Conservation (phyloP, 2,797 vertebrate genomes). For the Hozukius guyotensis region DNA sequence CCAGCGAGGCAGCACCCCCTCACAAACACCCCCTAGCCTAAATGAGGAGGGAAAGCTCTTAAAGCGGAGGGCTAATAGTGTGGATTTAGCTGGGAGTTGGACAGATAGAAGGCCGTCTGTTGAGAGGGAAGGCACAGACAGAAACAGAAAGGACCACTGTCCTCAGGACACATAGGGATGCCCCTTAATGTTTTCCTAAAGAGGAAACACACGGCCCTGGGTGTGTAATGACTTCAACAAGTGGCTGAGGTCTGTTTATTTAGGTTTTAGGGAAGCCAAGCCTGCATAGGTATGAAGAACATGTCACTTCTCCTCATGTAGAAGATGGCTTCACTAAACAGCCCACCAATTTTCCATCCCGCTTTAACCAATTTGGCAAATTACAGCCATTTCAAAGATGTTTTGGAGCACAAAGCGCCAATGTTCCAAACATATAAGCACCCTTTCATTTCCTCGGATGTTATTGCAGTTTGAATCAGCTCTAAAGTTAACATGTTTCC, state of each 20-base stretch:
- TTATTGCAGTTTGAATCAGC: constrained; percentile 64
- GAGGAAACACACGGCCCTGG: constrained; percentile 57
- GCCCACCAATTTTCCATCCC: constrained; percentile 67
- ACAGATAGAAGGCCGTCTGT: constrained; percentile 61
- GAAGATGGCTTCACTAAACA: constrained; percentile 60
- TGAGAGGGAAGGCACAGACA: constrained; percentile 43
- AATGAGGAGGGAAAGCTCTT: constrained; percentile 74
- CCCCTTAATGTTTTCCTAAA: constrained; percentile 64
- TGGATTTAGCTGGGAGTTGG: constrained; percentile 65
- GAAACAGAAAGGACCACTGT: constrained; percentile 62
- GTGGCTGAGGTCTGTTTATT: constrained; percentile 69
- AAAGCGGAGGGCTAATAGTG: constrained; percentile 71
- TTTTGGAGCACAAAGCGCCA: constrained; percentile 68
- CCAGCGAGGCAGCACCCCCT: constrained; percentile 63
- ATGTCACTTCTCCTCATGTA: constrained; percentile 55
- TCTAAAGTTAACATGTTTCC: constrained; percentile 49
- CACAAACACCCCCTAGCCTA: constrained; percentile 58
- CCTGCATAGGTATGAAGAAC: constrained; percentile 56
- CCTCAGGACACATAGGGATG: constrained; percentile 63
- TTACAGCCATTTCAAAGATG: constrained; percentile 72
- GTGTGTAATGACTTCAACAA: constrained; percentile 64
- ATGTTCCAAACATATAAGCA: constrained; percentile 70
- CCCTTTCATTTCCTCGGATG: constrained; percentile 61
- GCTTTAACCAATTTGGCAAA: constrained; percentile 76
- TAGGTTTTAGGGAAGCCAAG: constrained; percentile 49